Evolutionary conservation across 2,113 vertebrate genomes (phyloP), one percentile per base, ranked within the genome.

Genomic region (Hylia prasina): DNA sequence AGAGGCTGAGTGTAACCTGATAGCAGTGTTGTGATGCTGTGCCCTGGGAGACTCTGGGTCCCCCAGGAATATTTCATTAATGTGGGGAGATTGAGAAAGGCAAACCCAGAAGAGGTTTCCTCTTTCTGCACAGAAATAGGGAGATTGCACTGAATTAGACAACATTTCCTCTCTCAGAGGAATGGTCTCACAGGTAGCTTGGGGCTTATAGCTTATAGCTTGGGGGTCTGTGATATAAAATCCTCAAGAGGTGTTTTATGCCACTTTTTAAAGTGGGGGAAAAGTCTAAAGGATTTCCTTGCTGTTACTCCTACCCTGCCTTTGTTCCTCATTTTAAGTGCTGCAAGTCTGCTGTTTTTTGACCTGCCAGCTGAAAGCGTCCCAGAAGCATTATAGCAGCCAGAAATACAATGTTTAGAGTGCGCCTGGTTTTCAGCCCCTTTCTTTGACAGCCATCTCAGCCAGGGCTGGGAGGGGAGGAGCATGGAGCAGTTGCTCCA

Each of bases 321-420:
- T 86, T 94, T 89, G 60, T 85, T 93, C 54, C 42, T 77, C 15
- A 28, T 80, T 90, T 77, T 0, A 0, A 70, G 68, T 9, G 6
- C 60, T 88, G 66, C 33, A 60, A 69, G 68, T 50, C 87, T 93
- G 75, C 44, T 45, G 47, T 39, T 84, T 93, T 82, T 68, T 82
- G 81, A 79, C 60, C 68, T 92, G 71, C 57, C 42, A 3, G 22
- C 60, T 91, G 85, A 88, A 80, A 70, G 51, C 39, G 68, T 58
- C 3, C 2, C 48, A 71, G 56, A 78, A 47, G 48, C 48, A 17
- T 71, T 78, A n/a, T 3, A 63, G 56, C 56, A 86, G 60, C 33
- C 84, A 95, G 71, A 82, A 92, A 78, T 69, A 83, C 60, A 92
- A 77, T 42, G 45, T 90, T 92, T 54, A 60, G 92, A 87, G 72